Percentiles rank a stretch among this genome's conserved stretches.
phyloP scores from a whole-genome alignment of 2,888 invertebrate species.

The Amphimallon solstitiale region DNA sequence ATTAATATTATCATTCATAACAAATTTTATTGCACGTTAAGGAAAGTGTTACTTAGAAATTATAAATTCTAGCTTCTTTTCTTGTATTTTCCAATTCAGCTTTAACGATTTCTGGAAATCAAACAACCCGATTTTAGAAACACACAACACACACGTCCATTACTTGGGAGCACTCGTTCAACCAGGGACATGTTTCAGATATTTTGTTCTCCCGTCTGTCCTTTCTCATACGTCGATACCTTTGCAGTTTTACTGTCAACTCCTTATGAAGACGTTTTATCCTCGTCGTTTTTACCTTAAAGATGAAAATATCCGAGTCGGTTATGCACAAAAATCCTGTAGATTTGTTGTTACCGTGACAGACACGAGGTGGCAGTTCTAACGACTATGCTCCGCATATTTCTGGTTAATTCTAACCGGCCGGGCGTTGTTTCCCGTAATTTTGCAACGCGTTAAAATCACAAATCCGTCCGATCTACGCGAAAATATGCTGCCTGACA shows the following conservation, averaged over 20 bases:
- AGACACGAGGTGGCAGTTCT: background rate
- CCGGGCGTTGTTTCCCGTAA: constrained; percentile 12
- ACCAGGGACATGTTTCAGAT: constrained; percentile 9
- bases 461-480: background rate
- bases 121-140: too few relatives aligned
- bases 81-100: too few relatives aligned
- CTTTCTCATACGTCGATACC: constrained; percentile 5
- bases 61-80: too few relatives aligned
- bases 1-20: too few relatives aligned
- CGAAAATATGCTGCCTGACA: too few relatives aligned
- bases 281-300: constrained; percentile 21
- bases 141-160: too few relatives aligned
- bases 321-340: constrained; percentile 25
- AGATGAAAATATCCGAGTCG: constrained; percentile 9
- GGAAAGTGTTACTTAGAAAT: too few relatives aligned
- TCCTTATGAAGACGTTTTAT: constrained; percentile 30
- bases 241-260: constrained; percentile 2
- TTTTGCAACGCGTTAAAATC: constrained; percentile 18
- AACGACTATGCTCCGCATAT: constrained; percentile 2
- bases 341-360: constrained; percentile 8
- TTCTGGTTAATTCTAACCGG: constrained; percentile 14
- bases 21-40: too few relatives aligned
- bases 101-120: too few relatives aligned
- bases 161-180: too few relatives aligned
- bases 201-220: constrained; percentile 18